Evolutionary conservation across 1,140 invertebrate species (phyloP).

Genomic region (Protaetia brevitarsis): DNA sequence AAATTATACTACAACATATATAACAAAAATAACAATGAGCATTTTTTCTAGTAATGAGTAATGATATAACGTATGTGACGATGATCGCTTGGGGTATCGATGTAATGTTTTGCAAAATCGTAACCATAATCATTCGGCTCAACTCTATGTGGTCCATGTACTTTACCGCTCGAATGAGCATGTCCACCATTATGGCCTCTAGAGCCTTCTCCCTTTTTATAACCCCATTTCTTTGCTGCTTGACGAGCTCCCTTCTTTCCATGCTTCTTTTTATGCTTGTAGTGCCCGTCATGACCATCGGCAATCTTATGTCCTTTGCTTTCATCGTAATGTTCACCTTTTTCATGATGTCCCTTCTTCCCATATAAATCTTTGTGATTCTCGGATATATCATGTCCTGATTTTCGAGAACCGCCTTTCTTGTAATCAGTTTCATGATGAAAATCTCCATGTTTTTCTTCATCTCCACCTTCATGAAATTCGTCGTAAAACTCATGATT

Average conservation of each 20-base stretch:
- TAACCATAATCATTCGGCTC: not conserved
- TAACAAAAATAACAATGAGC: not conserved
- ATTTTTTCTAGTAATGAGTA: not conserved
- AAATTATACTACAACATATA: not conserved
- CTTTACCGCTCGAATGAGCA: not conserved
- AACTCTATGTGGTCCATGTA: not conserved
- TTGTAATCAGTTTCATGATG: conserved; percentile 16
- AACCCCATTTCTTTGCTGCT: not conserved
- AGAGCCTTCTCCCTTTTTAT: not conserved
- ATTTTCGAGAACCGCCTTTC: conserved; percentile 44
- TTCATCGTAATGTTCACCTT: conserved; percentile 56
- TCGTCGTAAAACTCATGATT: conserved; percentile 20
- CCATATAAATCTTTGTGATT: conserved; percentile 57
- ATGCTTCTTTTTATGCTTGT: not conserved
- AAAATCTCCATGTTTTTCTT: conserved; percentile 53
- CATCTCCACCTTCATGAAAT: conserved; percentile 50
- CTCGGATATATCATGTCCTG: conserved; percentile 50
- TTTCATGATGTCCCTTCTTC: conserved; percentile 55
- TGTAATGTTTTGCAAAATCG: not conserved
- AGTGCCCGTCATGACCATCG: not conserved
- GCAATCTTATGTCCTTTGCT: conserved; percentile 55
- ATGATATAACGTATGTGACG: not conserved
- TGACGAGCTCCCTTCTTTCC: conserved; percentile 12
- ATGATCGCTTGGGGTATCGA: too few species aligned
- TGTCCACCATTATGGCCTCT: not conserved